These are phyloP conservation scores for Tadarida brasiliensis DNA, from an alignment of 2,797 vertebrate species.

Conservation along the genomic window DNA sequence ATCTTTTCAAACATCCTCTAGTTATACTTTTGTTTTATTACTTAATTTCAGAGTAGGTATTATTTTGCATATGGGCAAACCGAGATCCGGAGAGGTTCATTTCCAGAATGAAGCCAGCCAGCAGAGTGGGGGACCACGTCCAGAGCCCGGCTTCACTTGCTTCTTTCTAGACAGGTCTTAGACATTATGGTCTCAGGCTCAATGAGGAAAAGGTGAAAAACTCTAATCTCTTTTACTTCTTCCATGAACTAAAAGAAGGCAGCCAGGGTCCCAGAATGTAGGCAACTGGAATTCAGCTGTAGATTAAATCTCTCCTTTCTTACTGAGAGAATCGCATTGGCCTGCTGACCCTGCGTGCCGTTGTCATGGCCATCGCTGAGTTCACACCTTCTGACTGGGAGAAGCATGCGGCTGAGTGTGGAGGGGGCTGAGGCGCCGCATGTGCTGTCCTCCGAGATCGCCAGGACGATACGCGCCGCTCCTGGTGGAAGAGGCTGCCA, in stretches of 20 bases:
- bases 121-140: background rate
- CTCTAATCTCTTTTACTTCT: background rate
- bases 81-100: background rate
- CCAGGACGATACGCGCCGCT: background rate
- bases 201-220: background rate
- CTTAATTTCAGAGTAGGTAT: background rate
- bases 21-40: background rate
- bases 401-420: background rate
- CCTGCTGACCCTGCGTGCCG: background rate
- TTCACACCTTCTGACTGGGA: background rate
- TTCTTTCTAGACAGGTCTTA: background rate
- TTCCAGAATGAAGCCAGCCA: background rate
- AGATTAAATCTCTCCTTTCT: background rate
- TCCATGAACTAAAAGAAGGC: constrained; percentile 14
- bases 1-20: background rate
- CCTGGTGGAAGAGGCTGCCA: background rate
- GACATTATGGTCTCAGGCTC: background rate
- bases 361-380: background rate
- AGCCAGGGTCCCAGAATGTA: background rate
- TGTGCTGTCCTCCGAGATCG: background rate
- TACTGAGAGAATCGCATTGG: background rate
- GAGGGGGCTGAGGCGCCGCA: background rate
- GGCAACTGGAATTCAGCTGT: background rate
- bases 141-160: background rate
- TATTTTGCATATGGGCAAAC: background rate